A percentile compares a stretch with the other conserved stretches of the same genome.
Evolutionary conservation across 1,140 invertebrate genomes (phyloP).

Genomic region (Hyphantria cunea): DNA sequence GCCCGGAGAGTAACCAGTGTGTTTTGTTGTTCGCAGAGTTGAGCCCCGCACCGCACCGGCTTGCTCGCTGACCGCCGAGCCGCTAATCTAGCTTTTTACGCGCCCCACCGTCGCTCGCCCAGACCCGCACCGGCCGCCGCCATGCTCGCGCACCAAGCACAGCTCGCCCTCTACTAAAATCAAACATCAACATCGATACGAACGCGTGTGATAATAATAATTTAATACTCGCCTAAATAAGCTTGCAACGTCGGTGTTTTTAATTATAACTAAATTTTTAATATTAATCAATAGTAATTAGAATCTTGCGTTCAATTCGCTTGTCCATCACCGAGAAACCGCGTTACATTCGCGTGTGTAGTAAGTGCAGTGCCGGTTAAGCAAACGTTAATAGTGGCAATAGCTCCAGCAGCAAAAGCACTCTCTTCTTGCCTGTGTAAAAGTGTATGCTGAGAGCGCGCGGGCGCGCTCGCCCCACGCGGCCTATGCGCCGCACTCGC

Average conservation of each 20-base stretch:
- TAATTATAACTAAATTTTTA: slow-evolving; percentile 73
- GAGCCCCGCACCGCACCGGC: slow-evolving; percentile 78
- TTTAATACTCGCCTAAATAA: slow-evolving; percentile 79
- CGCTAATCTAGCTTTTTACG: slow-evolving; percentile 79
- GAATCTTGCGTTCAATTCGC: slow-evolving; percentile 36
- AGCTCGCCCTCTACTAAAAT: slow-evolving; percentile 78
- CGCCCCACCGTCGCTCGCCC: slow-evolving; percentile 71
- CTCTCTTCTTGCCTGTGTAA: slow-evolving; percentile 43
- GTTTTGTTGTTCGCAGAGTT: slow-evolving; percentile 83
- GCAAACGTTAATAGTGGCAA: slow-evolving; percentile 43
- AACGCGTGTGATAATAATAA: slow-evolving; percentile 80
- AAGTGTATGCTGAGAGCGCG: slow-evolving; percentile 69
- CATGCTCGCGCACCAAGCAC: slow-evolving; percentile 77
- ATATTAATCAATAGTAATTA: slow-evolving; percentile 70
- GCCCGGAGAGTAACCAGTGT: slow-evolving; percentile 77
- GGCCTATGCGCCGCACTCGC: slow-evolving; percentile 75
- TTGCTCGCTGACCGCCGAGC: slow-evolving; percentile 80
- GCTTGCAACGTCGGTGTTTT: slow-evolving; percentile 80
- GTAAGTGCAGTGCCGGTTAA: slow-evolving; percentile 58
- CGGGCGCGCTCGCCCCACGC: slow-evolving; percentile 64
- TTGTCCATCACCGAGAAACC: slow-evolving; percentile 46
- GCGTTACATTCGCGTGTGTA: slow-evolving; percentile 52
- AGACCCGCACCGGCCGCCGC: slow-evolving; percentile 67
- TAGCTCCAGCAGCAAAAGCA: slow-evolving; percentile 35
- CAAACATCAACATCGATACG: slow-evolving; percentile 76